Evolutionary conservation across 2,797 vertebrate genomes (phyloP), one percentile per base, ranked within the genome.

Genomic region (Tinamus major): DNA sequence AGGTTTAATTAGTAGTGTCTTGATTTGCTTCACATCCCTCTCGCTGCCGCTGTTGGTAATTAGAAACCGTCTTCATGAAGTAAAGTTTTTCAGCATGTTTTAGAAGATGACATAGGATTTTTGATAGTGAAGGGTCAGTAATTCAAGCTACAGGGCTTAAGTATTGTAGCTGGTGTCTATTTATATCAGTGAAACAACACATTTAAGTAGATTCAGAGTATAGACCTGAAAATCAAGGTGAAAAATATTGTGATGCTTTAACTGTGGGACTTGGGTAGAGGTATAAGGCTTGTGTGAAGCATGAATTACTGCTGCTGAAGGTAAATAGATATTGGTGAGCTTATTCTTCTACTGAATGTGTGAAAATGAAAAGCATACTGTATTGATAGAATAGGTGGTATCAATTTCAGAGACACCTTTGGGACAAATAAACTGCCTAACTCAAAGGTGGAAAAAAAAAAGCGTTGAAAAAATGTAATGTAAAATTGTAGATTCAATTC

Each of bases 1-100:
- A 74, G 68, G 63, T 95, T 92, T 89, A 78, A 89, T 87, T 89
- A 81, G 85, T 94, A 74, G 87, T 58, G 31, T 85, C 59, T 87
- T 90, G 85, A 91, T 95, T 89, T 91, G 69, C 65, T 85, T 69
- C 76, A 71, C 15, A 65, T 92, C 87, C 39, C 56, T 80, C 9
- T 39, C 18, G 7, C 83, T 95, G 51, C 63, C 85, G 76, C 85
- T 91, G 68, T 29, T 94, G 89, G 89, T 96, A 94, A 97, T 96
- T 97, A 96, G 86, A 95, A 87, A 79, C 3, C 1, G 35, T 41
- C 68, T 93, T 81, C 58, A 35, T 70, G 70, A 44, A 53, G 20
- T 44, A 59, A 70, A 68, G 41, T 23, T 16, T 48, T 62, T 67
- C 75, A 82, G 39, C 24, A 33, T 48, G 31, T 37, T 87, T 42